These are phyloP conservation scores for Pogonophryne albipinna DNA, from an alignment of 2,797 vertebrate species.

Conservation along the genomic window DNA sequence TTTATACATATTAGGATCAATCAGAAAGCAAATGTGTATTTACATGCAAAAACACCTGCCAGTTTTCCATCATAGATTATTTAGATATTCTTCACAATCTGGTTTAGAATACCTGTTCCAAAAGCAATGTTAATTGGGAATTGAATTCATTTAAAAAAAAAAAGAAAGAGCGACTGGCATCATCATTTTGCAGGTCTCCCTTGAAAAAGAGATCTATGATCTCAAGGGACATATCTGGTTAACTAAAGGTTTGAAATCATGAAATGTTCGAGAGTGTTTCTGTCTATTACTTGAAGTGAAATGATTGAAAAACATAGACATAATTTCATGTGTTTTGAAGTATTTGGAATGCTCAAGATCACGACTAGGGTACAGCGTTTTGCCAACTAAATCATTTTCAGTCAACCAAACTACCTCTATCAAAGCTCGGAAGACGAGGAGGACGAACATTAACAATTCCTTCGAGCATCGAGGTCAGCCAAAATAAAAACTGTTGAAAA, in stretches of 20 bases:
- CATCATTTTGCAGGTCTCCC: neutral
- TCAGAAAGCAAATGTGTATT: slow-evolving; percentile 64
- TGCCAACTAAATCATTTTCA: neutral
- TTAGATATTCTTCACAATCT: neutral
- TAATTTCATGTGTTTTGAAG: neutral
- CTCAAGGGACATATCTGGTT: no score
- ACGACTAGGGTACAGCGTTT: neutral
- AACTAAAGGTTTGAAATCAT: neutral
- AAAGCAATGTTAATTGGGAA: neutral
- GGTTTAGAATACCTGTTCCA: neutral
- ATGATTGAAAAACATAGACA: slow-evolving; percentile 17
- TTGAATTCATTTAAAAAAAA: neutral
- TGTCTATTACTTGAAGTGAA: neutral
- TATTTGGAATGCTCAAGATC: slow-evolving; percentile 42
- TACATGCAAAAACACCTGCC: slow-evolving; percentile 57
- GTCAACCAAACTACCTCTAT: neutral
- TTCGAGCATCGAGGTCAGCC: neutral
- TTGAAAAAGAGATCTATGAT: no score
- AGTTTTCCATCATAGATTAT: neutral
- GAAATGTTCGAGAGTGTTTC: neutral
- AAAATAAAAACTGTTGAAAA: slow-evolving; percentile 2
- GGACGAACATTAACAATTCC: neutral
- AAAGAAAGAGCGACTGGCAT: neutral
- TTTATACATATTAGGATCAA: slow-evolving; percentile 48
- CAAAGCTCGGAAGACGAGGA: neutral